Percentiles rank a stretch among this genome's conserved stretches.
These are phyloP conservation scores for Leucoraja ocellata DNA, from an alignment of 2,797 vertebrate species.

Conservation along the genomic window DNA sequence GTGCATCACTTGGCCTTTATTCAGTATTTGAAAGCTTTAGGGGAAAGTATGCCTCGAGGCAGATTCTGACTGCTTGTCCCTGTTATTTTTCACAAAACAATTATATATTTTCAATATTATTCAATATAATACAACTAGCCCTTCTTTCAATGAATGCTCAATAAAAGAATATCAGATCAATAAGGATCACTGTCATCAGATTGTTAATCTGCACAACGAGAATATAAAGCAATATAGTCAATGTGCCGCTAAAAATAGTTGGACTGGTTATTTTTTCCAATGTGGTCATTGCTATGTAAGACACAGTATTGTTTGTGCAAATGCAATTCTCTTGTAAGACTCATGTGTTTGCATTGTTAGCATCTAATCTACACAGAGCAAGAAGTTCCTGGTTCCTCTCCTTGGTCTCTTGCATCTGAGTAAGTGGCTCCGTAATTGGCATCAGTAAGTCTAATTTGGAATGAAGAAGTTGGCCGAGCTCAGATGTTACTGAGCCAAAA, in stretches of 20 bases:
- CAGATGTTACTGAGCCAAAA: background rate
- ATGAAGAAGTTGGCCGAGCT: background rate
- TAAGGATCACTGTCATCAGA: too few relatives aligned
- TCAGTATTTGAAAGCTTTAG: background rate
- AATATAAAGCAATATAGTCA: background rate
- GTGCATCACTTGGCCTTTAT: background rate
- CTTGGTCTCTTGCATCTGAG: background rate
- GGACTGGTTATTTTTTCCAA: background rate
- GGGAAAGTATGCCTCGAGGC: background rate
- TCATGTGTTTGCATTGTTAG: background rate
- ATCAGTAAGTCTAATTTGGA: background rate
- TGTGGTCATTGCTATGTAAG: background rate
- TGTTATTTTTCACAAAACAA: too few relatives aligned
- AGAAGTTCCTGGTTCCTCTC: background rate
- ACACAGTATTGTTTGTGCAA: background rate
- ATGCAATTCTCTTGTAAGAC: background rate
- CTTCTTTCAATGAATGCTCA: too few relatives aligned
- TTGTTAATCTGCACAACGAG: background rate
- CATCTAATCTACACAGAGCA: background rate
- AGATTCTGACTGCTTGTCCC: background rate
- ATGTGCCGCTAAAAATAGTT: background rate
- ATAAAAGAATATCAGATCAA: too few relatives aligned
- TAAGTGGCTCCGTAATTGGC: background rate
- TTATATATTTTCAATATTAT: too few relatives aligned
- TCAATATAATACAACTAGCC: too few relatives aligned